phyloP scores from a whole-genome alignment of 2,113 vertebrate species.

The Rhinolophus sinicus region DNA sequence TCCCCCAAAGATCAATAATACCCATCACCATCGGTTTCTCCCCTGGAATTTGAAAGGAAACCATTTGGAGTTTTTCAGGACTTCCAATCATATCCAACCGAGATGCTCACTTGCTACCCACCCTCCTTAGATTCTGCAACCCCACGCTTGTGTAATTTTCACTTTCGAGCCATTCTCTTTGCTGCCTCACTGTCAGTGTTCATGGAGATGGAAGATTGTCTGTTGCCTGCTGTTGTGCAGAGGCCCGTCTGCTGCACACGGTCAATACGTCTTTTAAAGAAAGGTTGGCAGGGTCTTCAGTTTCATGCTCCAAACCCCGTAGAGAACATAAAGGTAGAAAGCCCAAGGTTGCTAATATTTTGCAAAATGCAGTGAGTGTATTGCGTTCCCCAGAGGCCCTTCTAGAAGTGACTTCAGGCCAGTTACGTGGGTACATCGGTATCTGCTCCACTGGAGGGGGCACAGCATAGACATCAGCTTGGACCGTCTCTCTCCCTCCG shows the following conservation, averaged over 20 bases:
- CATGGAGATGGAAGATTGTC: slow-evolving; percentile 55
- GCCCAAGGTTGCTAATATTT: slow-evolving; percentile 17
- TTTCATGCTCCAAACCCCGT: slow-evolving; percentile 61
- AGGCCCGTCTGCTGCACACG: slow-evolving; percentile 31
- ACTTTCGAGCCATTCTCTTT: not conserved
- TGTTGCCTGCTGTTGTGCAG: slow-evolving; percentile 49
- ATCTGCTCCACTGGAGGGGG: slow-evolving; percentile 69
- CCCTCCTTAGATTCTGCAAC: not conserved
- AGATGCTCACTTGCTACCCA: not conserved
- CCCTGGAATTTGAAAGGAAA: not conserved
- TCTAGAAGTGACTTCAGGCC: slow-evolving; percentile 64
- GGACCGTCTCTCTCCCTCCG: slow-evolving; percentile 12
- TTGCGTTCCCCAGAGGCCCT: slow-evolving; percentile 52
- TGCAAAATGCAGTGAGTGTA: slow-evolving; percentile 53
- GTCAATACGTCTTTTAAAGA: not conserved
- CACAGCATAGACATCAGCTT: slow-evolving; percentile 55
- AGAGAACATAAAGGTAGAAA: slow-evolving; percentile 69
- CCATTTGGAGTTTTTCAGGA: not conserved
- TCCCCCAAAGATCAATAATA: not conserved
- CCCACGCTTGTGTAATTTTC: not conserved
- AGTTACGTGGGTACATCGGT: slow-evolving; percentile 57
- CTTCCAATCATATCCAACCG: too few relatives aligned
- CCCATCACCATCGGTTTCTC: fast-evolving
- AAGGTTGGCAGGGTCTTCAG: slow-evolving; percentile 59
- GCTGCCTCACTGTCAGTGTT: slow-evolving; percentile 1